Percentiles rank a stretch among this genome's conserved stretches.
Evolutionary conservation across 1,140 invertebrate species (phyloP).

Genomic region (Pseudomyrmex concolor): DNA sequence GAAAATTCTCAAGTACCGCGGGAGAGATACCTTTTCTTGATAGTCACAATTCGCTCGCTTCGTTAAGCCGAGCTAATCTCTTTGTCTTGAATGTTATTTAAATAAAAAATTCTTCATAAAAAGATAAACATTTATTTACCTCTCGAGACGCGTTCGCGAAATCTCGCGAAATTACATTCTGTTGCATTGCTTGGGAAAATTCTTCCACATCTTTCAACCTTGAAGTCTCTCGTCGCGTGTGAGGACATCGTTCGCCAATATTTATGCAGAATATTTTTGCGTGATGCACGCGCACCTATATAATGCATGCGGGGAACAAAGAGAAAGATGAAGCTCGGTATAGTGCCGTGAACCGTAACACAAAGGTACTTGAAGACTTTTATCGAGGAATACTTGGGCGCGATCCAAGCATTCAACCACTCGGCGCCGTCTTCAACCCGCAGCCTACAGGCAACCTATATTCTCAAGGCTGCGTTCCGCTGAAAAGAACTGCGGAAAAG

Average conservation of each 20-base stretch:
- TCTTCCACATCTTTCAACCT: not conserved
- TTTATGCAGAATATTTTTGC: slow-evolving; percentile 44
- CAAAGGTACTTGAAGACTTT: slow-evolving; percentile 75
- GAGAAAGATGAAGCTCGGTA: slow-evolving; percentile 9
- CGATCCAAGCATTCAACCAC: slow-evolving; percentile 77
- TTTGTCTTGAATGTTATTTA: not conserved
- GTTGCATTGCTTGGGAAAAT: no score
- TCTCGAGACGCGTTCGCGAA: no score
- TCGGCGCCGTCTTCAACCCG: slow-evolving; percentile 70
- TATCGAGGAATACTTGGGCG: slow-evolving; percentile 79
- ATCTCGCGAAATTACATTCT: not conserved
- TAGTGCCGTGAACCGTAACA: slow-evolving; percentile 61
- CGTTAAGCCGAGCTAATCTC: not conserved
- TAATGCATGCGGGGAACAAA: not conserved
- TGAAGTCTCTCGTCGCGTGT: not conserved
- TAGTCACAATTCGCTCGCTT: not conserved
- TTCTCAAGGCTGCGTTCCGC: slow-evolving; percentile 71
- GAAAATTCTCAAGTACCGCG: slow-evolving; percentile 27
- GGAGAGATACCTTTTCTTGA: not conserved
- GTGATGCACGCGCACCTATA: not conserved
- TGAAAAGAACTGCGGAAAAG: slow-evolving; percentile 67
- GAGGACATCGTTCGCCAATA: slow-evolving; percentile 4
- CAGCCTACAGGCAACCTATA: slow-evolving; percentile 76
- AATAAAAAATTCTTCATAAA: not conserved
- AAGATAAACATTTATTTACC: slow-evolving; percentile 2